Evolutionary conservation across 2,888 invertebrate genomes (phyloP).

Genomic region (Uropetala carovei): DNA sequence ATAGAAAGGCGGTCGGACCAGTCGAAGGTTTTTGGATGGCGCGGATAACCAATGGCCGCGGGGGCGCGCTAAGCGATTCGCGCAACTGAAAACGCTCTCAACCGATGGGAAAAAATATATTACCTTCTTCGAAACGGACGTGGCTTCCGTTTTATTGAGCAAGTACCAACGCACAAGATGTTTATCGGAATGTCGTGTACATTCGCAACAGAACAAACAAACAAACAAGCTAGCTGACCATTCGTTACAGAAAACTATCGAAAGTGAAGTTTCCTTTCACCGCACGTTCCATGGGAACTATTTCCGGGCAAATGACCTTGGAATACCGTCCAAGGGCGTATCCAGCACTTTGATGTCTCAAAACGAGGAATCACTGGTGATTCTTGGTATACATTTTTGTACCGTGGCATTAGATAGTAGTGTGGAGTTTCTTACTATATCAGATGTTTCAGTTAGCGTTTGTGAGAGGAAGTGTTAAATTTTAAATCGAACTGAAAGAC

Average conservation of each 20-base stretch:
- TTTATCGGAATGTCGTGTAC: neutral
- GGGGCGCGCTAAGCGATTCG: neutral
- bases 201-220: neutral
- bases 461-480: no score
- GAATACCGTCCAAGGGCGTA: conserved; percentile 60
- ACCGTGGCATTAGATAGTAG: no score
- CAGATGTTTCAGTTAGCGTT: no score
- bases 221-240: neutral
- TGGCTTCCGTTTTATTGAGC: no score
- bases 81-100: neutral
- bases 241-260: neutral
- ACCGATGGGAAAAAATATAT: neutral
- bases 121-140: neutral
- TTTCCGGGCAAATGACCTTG: conserved; percentile 59
- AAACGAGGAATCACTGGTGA: neutral
- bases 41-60: conserved; percentile 3
- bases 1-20: conserved; percentile 14
- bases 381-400: neutral
- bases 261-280: neutral
- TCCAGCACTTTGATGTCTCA: neutral
- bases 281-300: neutral
- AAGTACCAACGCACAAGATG: neutral
- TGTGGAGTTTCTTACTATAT: no score
- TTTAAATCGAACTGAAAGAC: no score
- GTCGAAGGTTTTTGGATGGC: conserved; percentile 11